Evolutionary conservation across 2,888 invertebrate genomes (phyloP), one percentile per base, ranked within the genome.

Genomic region (Temnothorax ravouxi): DNA sequence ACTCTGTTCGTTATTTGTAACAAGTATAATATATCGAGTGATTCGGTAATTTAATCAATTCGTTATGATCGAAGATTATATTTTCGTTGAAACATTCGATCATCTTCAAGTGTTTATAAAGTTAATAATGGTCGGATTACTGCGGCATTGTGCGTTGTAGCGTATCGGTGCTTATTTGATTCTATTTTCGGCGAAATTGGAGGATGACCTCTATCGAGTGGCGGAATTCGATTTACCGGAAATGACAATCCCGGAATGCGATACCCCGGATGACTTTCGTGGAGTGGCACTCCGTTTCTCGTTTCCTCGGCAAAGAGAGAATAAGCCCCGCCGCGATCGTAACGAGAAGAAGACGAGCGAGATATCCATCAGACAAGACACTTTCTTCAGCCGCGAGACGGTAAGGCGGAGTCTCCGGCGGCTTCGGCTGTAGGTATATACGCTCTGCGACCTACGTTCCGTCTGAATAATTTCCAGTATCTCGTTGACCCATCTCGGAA

Each of bases 391-490:
- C 71, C 61, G 13, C 61, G 50, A 54, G 34, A 56, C 85, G 85
- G 85, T 86, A 84, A 76, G 44, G 59, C 62, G 76, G 81, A 81
- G 87, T 87, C 86, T 29, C 29, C 29, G 86, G 87, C 29, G 86
- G 87, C 89, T 87, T 67, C 38, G 72, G 61, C 52, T 47, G 56
- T 83, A 76, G 71, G 64, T 84, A 87, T 84, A 87, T 75, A 74
- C 77, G 77, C 75, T 83, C 75, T 84, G 74, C 67, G 77, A 87
- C 86, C 72, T 72, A 38, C 64, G 85, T 90, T 88, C 86, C 88
- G 84, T 89, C 84, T 91, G 92, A 92, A 92, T 92, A 90, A 92
- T 91, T 91, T 86, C 83, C 87, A 86, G 88, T 91, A 92, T 92
- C 92, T 90, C 90, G 86, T 90, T 89, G 91, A 92, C 90, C 90